phyloP scores from a whole-genome alignment of 2,113 vertebrate genomes.

The Corvus hawaiiensis region DNA sequence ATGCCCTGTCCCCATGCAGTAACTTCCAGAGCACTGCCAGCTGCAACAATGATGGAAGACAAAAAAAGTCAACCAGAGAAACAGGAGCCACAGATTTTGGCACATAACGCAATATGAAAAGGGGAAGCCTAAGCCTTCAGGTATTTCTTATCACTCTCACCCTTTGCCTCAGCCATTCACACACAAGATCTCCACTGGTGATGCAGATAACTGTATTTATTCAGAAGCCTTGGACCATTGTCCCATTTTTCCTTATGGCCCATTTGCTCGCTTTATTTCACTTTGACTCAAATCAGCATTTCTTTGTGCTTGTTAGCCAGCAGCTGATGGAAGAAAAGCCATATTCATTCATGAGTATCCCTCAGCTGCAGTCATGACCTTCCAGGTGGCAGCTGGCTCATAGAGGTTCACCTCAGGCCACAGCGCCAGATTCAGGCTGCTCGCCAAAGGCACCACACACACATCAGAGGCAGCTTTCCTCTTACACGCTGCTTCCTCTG shows the following conservation, averaged over 20 bases:
- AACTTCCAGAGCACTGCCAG: not conserved
- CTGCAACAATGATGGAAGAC: not conserved
- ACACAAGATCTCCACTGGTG: not conserved
- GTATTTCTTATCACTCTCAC: not conserved
- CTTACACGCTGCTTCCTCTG: not conserved
- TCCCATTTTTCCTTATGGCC: not conserved
- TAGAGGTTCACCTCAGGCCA: not conserved
- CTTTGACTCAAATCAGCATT: not conserved
- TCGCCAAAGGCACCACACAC: not conserved
- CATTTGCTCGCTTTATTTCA: not conserved
- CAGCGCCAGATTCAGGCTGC: accelerated
- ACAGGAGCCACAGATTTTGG: not conserved
- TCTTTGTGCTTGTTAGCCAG: not conserved
- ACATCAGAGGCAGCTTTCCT: not conserved
- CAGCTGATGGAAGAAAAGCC: not conserved
- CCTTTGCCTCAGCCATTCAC: not conserved
- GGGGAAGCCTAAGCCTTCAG: not conserved
- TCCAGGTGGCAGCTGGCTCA: not conserved
- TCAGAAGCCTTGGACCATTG: not conserved
- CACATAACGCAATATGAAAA: not conserved
- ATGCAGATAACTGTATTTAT: not conserved
- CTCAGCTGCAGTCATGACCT: not conserved
- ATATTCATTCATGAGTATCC: not conserved
- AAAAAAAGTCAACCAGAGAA: not conserved
- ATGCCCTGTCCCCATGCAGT: not conserved